Base-by-base conservation (phyloP, 2,113 vertebrate genomes). In the Zapus hudsonius region DNA sequence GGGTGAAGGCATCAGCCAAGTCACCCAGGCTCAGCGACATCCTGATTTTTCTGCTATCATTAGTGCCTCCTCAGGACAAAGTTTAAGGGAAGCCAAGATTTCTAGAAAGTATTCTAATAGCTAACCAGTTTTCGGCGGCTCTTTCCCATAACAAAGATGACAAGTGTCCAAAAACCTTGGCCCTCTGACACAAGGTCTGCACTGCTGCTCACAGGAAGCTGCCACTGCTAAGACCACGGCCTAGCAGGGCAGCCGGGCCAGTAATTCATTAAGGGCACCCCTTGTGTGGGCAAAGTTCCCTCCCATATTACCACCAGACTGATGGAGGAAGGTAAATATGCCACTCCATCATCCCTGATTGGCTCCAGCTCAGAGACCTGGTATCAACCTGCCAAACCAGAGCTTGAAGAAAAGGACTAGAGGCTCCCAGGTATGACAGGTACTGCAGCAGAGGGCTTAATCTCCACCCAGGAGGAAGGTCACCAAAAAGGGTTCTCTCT, bases 341-440 rank as follows among this genome's bases (percentile, higher is more conserved):
- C 63, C 47, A 27, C 59, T 31, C 86, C 86, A 38, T 88, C 44
- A 0, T 36, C 36, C 40, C 20, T 2, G 52, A 42, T 61, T 66
- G 33, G 59, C 55, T 59, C 78, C 44, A 75, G 36, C 38, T 76
- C 38, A 31, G 25, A 25, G 40, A 42, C 78, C n/a, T 44, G 75
- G 72, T 87, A 63, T n/a, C 86, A 61, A 64, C 90, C 75, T 20
- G 73, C 19, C 72, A 85, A 90, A 93, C 70, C 52, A 57, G 94
- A 91, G n/a, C 82, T 20, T 4, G 52, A 38, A 91, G 31, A 38
- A 17, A 23, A 81, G 44, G n/a, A 27, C 33, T 10, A 78, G 36
- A 12, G 15, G 42, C 38, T 69, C 13, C 17, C 36, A 5, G 91
- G 52, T 12, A 5, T 72, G 78, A 80, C 59, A n/a, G 38, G n/a